phyloP scores from a whole-genome alignment of 2,888 invertebrate genomes.

The Pandemis corylana region DNA sequence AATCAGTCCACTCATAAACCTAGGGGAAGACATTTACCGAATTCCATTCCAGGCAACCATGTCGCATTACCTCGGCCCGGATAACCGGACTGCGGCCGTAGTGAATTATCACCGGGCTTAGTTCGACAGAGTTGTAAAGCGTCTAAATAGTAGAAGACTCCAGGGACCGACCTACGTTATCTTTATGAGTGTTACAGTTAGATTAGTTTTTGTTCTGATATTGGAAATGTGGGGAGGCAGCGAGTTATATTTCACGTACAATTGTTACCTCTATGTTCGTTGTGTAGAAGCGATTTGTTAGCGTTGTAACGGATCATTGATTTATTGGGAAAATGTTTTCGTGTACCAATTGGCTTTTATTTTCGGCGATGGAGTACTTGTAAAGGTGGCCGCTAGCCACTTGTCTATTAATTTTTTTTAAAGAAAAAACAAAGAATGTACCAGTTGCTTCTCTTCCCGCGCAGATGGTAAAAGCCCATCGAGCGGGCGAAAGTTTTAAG shows the following conservation, averaged over 20 bases:
- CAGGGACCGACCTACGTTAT: conserved; percentile 43
- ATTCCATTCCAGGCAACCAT: conserved; percentile 36
- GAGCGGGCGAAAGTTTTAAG: no score
- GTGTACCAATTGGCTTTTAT: no score
- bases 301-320: neutral
- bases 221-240: conserved; percentile 32
- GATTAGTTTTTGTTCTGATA: conserved; percentile 45
- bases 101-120: conserved; percentile 38
- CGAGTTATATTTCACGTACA: conserved; percentile 31
- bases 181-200: conserved; percentile 44
- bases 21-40: conserved; percentile 23
- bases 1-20: conserved; percentile 24
- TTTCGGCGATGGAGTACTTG: no score
- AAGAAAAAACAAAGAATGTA: no score
- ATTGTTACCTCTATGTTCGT: conserved; percentile 21
- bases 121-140: conserved; percentile 45
- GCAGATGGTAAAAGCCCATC: no score
- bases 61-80: conserved; percentile 36
- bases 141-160: conserved; percentile 43
- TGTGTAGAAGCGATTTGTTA: conserved; percentile 12
- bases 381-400: no score
- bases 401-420: no score
- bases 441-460: no score
- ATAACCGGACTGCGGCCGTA: conserved; percentile 20
- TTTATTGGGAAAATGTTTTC: conserved; percentile 14